Evolutionary conservation across 1,140 invertebrate genomes (phyloP).

Genomic region (Papilio polytes): DNA sequence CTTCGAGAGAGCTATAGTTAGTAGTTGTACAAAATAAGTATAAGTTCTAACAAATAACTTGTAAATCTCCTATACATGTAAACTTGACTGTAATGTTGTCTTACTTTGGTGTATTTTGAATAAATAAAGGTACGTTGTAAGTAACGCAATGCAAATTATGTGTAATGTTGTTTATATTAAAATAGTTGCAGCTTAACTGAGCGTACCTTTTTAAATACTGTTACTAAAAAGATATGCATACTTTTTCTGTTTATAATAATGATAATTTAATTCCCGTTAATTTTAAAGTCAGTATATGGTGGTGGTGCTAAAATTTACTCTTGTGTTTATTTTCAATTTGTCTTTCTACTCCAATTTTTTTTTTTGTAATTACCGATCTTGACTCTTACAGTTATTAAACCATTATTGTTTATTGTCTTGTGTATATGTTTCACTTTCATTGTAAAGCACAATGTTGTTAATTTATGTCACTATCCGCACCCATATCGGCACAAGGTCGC

Average conservation of each 20-base stretch:
- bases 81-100: too few species aligned
- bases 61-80: too few species aligned
- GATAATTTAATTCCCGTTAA: too few species aligned
- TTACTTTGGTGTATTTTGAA: not conserved
- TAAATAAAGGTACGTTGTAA: constrained; percentile 8
- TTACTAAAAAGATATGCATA: not conserved
- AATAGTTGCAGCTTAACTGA: constrained; percentile 25
- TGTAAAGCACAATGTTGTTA: not conserved
- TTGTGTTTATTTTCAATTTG: not conserved
- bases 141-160: constrained; percentile 18
- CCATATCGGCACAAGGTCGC: constrained; percentile 50
- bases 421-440: not conserved
- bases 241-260: too few species aligned
- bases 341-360: too few species aligned
- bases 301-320: too few species aligned
- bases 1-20: too few species aligned
- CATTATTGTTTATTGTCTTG: not conserved
- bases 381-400: too few species aligned
- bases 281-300: too few species aligned
- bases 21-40: too few species aligned
- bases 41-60: too few species aligned
- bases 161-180: not conserved
- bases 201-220: constrained; percentile 19
- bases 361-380: too few species aligned
- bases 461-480: constrained; percentile 15